Conservation (phyloP, 2,113 vertebrate species). For the Poeciliopsis prolifica region DNA sequence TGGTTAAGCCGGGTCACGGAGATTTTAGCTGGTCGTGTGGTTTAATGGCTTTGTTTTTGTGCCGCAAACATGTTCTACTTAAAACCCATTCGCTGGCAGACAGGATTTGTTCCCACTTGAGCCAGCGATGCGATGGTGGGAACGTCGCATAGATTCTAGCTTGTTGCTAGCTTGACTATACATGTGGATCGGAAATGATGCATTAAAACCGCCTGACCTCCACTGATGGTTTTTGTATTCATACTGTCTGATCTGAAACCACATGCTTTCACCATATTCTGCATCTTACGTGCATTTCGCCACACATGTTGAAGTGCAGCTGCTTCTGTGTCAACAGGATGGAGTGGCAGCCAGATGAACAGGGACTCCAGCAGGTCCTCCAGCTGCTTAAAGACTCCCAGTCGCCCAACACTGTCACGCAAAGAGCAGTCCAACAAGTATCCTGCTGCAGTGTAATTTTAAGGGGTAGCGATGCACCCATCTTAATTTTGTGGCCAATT, state of each 20-base stretch:
- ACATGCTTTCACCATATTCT: not conserved
- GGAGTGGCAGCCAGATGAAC: conserved; percentile 97
- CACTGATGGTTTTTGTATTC: conserved; percentile 72
- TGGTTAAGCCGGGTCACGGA: conserved; percentile 69
- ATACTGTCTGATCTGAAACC: conserved; percentile 73
- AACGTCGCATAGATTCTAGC: not conserved
- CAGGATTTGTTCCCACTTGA: not conserved
- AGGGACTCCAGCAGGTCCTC: conserved; percentile 94
- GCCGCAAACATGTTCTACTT: not conserved
- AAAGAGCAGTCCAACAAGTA: conserved; percentile 94
- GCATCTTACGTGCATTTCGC: not conserved
- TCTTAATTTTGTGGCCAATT: not conserved
- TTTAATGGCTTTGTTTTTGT: conserved; percentile 55
- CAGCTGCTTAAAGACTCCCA: conserved; percentile 95
- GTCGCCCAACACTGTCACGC: conserved; percentile 93
- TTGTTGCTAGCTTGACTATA: not conserved
- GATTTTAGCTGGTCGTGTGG: conserved; percentile 61
- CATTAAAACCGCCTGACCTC: conserved; percentile 54
- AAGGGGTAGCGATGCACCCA: not conserved
- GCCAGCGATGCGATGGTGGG: not conserved
- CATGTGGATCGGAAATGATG: conserved; percentile 61
- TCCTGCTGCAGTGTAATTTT: conserved; percentile 68
- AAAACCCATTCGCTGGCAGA: not conserved
- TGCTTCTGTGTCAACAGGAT: conserved; percentile 70
- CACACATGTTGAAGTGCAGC: not conserved